Evolutionary conservation across 1,140 invertebrate species (phyloP), one percentile per base, ranked within the genome.

Genomic region (Bombyx mandarina): DNA sequence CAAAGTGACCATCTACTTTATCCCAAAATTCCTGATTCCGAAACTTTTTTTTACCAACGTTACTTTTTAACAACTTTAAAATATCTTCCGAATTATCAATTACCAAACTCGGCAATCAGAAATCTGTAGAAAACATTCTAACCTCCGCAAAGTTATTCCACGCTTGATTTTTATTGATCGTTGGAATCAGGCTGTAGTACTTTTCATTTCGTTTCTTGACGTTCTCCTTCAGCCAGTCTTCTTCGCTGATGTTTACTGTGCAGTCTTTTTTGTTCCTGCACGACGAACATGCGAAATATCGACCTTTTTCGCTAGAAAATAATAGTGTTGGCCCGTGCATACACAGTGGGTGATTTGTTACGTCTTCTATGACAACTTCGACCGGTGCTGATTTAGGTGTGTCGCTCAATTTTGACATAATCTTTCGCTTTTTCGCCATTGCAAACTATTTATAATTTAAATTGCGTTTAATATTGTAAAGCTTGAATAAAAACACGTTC

Each of bases 211-310:
- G 78, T 65, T 86, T 84, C 63, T 60, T 73, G 1, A 87, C 77
- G 54, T 60, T 69, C 64, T 90, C 89, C 47, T 80, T 82, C 44
- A 83, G 46, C 71, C 86, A 79, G 56, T 91, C 86, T 47, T 89
- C 89, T 69, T 91, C 84, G 50, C 90, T 88, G 10, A 92, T 79
- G 63, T 90, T 91, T 76, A 95, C 93, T 5, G 88, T 86, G 69
- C 95, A 97, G 1, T 92, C 81, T 73, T 94, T 95, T 76, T 94
- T 96, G 69, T 95, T 92, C 58, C 95, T 89, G 71, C 92, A 95
- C 3, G 94, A 94, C 2, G 96, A 92, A 78, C 96, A 97, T 1
- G 92, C 91, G 82, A 90, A 96, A 80, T 92, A 96, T 60, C 89
- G 89, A 26, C 88, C 82, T 43, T 88, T 78, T 61, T 89, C 74